phyloP scores from a whole-genome alignment of 2,888 invertebrate genomes.

The Tigriopus californicus region DNA sequence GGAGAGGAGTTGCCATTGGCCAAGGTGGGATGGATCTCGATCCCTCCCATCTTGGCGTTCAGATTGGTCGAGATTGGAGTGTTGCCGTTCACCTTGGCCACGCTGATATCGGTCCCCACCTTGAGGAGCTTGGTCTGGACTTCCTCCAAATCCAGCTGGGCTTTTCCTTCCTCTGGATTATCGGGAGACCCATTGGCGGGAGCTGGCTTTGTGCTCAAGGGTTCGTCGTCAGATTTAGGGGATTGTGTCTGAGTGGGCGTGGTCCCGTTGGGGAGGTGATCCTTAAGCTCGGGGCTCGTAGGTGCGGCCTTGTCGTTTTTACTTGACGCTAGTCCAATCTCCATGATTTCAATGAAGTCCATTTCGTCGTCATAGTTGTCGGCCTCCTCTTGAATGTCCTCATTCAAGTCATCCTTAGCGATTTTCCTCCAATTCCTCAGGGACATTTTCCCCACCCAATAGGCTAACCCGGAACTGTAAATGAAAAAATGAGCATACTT shows the following conservation, averaged over 20 bases:
- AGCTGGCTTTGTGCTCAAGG: not conserved
- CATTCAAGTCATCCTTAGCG: slow-evolving; percentile 24
- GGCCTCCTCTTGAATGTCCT: slow-evolving; percentile 4
- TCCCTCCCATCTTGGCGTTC: too few relatives aligned
- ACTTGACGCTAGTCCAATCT: too few relatives aligned
- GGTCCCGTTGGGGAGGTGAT: too few relatives aligned
- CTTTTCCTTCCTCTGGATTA: too few relatives aligned
- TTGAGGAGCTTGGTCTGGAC: not conserved
- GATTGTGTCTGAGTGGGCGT: too few relatives aligned
- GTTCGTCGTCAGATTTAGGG: too few relatives aligned
- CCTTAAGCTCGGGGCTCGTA: too few relatives aligned
- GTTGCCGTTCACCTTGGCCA: not conserved
- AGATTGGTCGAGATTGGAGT: too few relatives aligned
- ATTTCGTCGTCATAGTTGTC: not conserved
- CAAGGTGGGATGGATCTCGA: too few relatives aligned
- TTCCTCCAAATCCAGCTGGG: not conserved
- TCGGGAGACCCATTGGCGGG: not conserved
- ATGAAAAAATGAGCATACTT: not conserved
- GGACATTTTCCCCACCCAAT: slow-evolving; percentile 37
- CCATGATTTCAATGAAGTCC: too few relatives aligned
- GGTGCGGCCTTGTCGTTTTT: too few relatives aligned
- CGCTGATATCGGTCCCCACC: not conserved
- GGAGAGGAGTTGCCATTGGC: too few relatives aligned
- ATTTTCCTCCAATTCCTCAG: slow-evolving; percentile 35
- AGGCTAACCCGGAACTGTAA: slow-evolving; percentile 24